phyloP scores from a whole-genome alignment of 2,797 vertebrate genomes.

The Jordanella pulchra region DNA sequence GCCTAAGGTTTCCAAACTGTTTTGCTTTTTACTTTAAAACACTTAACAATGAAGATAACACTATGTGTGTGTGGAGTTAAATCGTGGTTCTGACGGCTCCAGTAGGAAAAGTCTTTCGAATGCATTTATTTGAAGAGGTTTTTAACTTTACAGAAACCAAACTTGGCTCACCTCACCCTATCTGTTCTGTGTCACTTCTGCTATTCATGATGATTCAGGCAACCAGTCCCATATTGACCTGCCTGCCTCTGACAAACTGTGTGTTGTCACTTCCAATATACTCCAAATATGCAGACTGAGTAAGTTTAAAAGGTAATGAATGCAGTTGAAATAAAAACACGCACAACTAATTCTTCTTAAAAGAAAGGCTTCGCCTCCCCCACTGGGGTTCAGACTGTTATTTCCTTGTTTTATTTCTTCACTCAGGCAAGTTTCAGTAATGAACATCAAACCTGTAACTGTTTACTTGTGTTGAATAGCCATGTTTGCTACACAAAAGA shows the following conservation, averaged over 20 bases:
- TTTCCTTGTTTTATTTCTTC: not conserved
- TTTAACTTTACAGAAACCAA: not conserved
- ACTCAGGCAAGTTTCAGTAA: not conserved
- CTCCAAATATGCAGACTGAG: conserved; percentile 39
- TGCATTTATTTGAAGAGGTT: not conserved
- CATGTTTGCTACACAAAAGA: not conserved
- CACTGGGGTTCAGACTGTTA: not conserved
- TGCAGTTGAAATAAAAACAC: conserved; percentile 23
- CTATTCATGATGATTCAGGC: conserved; percentile 75
- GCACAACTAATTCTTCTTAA: conserved; percentile 41
- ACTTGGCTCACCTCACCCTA: conserved; percentile 9
- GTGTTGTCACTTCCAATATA: conserved; percentile 34
- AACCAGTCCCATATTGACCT: conserved; percentile 65
- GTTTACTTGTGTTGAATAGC: not conserved
- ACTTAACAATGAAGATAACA: not conserved
- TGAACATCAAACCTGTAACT: not conserved
- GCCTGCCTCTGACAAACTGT: conserved; percentile 70
- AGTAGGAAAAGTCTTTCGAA: not conserved
- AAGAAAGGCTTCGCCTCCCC: not conserved
- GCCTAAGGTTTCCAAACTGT: not conserved
- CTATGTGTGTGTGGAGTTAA: not conserved
- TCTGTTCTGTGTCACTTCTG: conserved; percentile 42
- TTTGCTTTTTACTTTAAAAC: not conserved
- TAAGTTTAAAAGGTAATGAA: not conserved
- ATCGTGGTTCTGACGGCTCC: not conserved